phyloP scores from a whole-genome alignment of 2,113 vertebrate species.

The Thomomys bottae region DNA sequence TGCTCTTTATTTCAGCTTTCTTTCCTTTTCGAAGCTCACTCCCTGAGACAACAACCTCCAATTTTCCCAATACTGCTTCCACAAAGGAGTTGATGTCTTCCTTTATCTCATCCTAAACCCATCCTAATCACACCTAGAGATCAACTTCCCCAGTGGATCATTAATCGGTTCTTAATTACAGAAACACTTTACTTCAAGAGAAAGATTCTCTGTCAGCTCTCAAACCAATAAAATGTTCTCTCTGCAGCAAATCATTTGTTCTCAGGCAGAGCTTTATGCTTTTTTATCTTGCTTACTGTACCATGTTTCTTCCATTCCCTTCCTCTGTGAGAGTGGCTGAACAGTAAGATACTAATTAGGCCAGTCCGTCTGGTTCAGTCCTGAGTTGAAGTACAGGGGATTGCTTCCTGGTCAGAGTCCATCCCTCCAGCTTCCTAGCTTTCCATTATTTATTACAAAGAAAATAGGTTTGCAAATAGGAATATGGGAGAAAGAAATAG shows the following conservation, averaged over 20 bases:
- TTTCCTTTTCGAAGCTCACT: neutral
- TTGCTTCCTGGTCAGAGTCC: neutral
- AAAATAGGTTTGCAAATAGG: neutral
- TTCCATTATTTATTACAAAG: neutral
- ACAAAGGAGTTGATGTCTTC: neutral
- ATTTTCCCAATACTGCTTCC: neutral
- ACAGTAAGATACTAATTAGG: neutral
- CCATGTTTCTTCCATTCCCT: neutral
- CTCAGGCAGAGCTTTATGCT: neutral
- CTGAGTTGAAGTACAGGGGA: too few relatives aligned
- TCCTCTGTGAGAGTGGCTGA: neutral
- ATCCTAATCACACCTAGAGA: neutral
- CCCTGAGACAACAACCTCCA: neutral
- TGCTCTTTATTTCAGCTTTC: neutral
- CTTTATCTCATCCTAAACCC: neutral
- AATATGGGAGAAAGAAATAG: too few relatives aligned
- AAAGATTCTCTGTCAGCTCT: constrained; percentile 24
- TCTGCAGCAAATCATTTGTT: neutral
- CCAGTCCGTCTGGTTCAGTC: neutral
- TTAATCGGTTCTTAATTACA: neutral
- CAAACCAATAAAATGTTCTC: neutral
- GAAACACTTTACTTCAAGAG: neutral
- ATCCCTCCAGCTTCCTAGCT: neutral
- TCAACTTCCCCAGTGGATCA: neutral
- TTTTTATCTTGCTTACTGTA: neutral